Base-by-base conservation (phyloP, 2,888 invertebrate species). In the Cremastinae sp. region DNA sequence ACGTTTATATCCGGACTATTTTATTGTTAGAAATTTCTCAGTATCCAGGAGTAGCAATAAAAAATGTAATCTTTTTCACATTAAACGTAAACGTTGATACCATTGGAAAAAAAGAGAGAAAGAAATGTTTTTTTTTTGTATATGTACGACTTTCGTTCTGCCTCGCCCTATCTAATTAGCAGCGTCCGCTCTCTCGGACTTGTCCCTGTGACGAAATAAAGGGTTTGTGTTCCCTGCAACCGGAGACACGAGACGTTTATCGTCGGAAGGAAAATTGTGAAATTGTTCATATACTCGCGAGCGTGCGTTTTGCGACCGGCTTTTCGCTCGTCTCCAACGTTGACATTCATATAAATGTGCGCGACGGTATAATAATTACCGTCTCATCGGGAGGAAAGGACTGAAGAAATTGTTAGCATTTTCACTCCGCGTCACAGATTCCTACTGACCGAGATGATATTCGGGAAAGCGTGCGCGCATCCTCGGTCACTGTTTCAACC, bases 371-470 rank as follows among this genome's bases (percentile, higher is more conserved):
- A 37, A 43, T 49, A 45, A 16, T 71, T 28, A 55, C 66, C 55
- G 22, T 28, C 64, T 61, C 20, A 1, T 28, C 16, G 43, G 16
- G 39, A 53, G 53, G n/a, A 5, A 28, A 5, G 5, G 28, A 28
- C 5, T 28, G 28, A 28, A 28, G 28, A 43, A 39, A 37, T 20
- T 72, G 71, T 66, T 65, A 73, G 79, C 78, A 83, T 84, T 84
- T 84, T 87, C 86, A 84, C 85, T 84, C 16, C 79, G 86, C 55
- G 76, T 85, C 85, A 87, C 86, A 86, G 84, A 86, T 86, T 86
- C 85, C 87, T 84, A 87, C 84, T 87, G 85, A 87, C 87, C 87
- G 87, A 84, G 81, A 85, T 28, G 28, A 76, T 69, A 70, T 87
- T 78, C 78, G 75, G 71, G 75, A 73, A 78, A 82, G 80, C 78